These are phyloP conservation scores for Poecilia wingei DNA, from an alignment of 2,797 vertebrate genomes.

Conservation along the genomic window DNA sequence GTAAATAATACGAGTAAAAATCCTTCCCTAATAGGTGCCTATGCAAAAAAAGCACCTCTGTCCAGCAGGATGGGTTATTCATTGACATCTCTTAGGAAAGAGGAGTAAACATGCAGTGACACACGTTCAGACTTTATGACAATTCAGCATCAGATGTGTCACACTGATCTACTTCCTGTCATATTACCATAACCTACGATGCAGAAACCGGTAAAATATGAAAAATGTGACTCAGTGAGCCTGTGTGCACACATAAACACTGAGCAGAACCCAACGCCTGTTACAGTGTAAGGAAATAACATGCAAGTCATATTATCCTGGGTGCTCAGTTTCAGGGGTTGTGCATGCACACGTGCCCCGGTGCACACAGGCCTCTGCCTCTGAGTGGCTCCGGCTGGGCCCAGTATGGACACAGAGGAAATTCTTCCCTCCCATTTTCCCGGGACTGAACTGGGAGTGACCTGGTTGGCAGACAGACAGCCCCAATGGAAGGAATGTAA, in stretches of 20 bases:
- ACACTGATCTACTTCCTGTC: background rate
- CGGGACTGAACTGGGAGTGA: constrained; percentile 85
- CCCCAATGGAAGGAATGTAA: constrained; percentile 86
- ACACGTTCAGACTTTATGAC: background rate
- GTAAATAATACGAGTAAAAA: background rate
- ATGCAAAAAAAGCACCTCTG: background rate
- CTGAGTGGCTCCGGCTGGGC: constrained; percentile 47
- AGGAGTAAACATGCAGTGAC: background rate
- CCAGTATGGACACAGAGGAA: constrained; percentile 73
- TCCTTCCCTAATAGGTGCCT: background rate
- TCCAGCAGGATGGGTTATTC: background rate
- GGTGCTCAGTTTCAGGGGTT: constrained; percentile 38
- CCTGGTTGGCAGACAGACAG: constrained; percentile 80
- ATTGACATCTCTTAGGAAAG: background rate
- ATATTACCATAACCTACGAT: background rate
- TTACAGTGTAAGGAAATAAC: constrained; percentile 40
- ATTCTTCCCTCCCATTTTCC: constrained; percentile 77
- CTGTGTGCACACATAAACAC: background rate
- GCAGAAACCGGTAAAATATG: background rate
- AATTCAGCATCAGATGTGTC: background rate
- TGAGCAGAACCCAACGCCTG: background rate
- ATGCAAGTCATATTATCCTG: constrained; percentile 49
- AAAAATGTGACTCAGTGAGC: background rate
- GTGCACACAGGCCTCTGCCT: constrained; percentile 46
- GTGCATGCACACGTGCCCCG: constrained; percentile 14